Conservation (phyloP, 2,113 vertebrate species). For the Rostratula benghalensis region DNA sequence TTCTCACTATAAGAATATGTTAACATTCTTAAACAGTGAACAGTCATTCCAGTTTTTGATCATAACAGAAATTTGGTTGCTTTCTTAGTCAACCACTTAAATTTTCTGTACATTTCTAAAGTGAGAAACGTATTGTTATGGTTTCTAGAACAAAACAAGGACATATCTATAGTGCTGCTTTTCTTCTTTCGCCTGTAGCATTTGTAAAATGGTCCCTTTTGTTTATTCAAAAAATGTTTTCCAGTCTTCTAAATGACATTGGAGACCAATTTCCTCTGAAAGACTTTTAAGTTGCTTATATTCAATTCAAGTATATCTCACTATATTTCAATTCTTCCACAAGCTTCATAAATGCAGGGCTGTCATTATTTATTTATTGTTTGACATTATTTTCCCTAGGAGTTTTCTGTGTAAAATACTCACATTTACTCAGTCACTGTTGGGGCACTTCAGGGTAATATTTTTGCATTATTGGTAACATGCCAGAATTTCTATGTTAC, state of each 20-base stretch:
- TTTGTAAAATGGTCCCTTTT: background rate
- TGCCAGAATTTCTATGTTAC: background rate
- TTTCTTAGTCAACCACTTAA: background rate
- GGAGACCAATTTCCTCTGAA: background rate
- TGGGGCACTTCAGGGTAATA: background rate
- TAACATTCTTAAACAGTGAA: background rate
- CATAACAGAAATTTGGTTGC: background rate
- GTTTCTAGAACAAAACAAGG: background rate
- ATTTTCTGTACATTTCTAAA: background rate
- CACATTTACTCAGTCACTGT: background rate
- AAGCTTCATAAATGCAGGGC: slow-evolving; percentile 1
- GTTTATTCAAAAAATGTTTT: background rate
- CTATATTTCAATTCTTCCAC: background rate
- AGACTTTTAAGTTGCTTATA: slow-evolving; percentile 33
- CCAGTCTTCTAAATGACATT: background rate
- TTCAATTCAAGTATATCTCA: background rate
- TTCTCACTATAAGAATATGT: background rate
- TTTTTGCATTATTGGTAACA: background rate
- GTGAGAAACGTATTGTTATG: background rate
- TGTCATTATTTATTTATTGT: slow-evolving; percentile 30
- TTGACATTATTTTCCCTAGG: background rate
- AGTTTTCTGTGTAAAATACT: background rate
- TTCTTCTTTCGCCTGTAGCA: background rate
- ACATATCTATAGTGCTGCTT: background rate
- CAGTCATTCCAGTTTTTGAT: background rate